Base-by-base conservation (phyloP, 2,888 invertebrate species). In the Acronicta leporina region DNA sequence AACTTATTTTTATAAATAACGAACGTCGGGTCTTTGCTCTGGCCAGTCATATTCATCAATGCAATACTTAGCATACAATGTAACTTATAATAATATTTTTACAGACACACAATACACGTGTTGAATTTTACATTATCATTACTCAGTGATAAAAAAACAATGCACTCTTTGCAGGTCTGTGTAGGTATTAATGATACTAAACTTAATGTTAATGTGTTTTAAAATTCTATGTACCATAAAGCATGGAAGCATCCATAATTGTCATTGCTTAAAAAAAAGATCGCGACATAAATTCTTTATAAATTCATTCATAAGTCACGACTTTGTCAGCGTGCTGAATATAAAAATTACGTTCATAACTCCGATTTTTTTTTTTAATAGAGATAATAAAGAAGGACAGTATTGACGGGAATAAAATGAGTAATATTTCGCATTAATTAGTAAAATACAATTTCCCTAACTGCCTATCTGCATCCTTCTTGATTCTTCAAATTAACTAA, bases 61-160 rank as follows among this genome's bases (percentile, higher is more conserved):
- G 20, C 43, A 63, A 20, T 38, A 42, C 46, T 66, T 66, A 46
- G 38, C 52, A 69, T 60, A 60, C 55, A 66, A 66, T 69, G 30
- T 59, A 38, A 40, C 46, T 25, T 43, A 38, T n/a, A 25, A 10
- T 50, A 7, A 9, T 16, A 5, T 16, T 25, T 25, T 49, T 25
- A 25, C 40, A n/a, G 20, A 40, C 5, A 5, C 14, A 5, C 6
- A 27, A 20, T 10, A 13, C 7, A 44, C 7, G 5, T n/a, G 25
- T 44, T 25, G 20, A 42, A 43, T 42, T 10, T 43, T 6, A 43
- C 38, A 38, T 38, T 43, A 43, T 2, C 20, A 38, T 38, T 20
- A 43, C 20, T 20, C 13, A 16, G n/a, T 44, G 44, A 25, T n/a
- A 44, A 44, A 44, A 44, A 44, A 44, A 25, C 25, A 25, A 25